Evolutionary conservation across 2,113 vertebrate species (phyloP), one percentile per base, ranked within the genome.

Genomic region (Clupea harengus): DNA sequence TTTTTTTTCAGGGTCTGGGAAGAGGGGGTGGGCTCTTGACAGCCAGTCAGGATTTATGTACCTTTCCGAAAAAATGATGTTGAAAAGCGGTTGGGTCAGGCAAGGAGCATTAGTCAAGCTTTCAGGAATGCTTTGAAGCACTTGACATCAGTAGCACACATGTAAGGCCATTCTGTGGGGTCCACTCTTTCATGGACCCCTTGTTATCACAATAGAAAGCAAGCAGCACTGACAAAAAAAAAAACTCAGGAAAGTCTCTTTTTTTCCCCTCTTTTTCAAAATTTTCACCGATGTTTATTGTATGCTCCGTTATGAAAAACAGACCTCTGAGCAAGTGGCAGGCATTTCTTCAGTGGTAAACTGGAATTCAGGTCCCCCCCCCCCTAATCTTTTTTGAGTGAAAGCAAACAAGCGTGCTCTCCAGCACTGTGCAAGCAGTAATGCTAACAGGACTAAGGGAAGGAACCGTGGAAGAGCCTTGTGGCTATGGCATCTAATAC

Each of bases 251-350:
- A 83, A 32, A 83, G 82, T 85, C 85, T 83, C 32, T 85, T 81
- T 67, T 44, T 82, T 88, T 87, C 87, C 39, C 39, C 39, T 88
- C 87, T 89, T 75, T 88, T 78, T 81, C 81, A 84, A 86, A 89
- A 90, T 89, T 89, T 91, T 78, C 89, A 91, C 90, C 85, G 83
- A 90, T 91, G 83, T 86, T 89, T 88, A 90, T 86, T 90, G 86
- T 83, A 84, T 85, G 39, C 85, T 83, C 88, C 82, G 85, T 91
- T 92, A 92, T 92, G 90, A 93, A 89, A 90, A 90, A 87, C 91
- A 93, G 93, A 91, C 89, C 45, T 91, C 83, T 91, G 89, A 89
- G 91, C 91, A 93, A 92, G 91, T 91, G 92, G 93, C 86, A 89
- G 86, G 57, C 89, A 93, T 94, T 94, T 91, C 86, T 91, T 85